Evolutionary conservation across 2,888 invertebrate genomes (phyloP), one percentile per base, ranked within the genome.

Genomic region (Coecobrya sp.): DNA sequence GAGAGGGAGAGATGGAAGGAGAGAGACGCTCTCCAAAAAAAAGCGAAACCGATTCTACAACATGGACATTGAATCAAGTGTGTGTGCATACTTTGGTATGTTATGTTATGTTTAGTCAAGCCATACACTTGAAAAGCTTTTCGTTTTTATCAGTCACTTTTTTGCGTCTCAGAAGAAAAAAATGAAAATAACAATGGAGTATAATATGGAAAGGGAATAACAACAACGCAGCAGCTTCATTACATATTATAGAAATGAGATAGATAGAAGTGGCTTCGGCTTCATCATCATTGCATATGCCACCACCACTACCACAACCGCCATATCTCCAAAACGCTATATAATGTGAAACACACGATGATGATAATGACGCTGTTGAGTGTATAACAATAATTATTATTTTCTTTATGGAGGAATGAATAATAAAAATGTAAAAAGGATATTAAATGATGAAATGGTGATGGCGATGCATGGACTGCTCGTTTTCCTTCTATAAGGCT

Each of bases 401-500:
- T 81, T 81, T 55, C 81, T 81, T 52, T 22, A 55, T 55, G 81
- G 52, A n/a, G 81, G 55, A 55, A 52, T 81, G 79, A 79, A 52
- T 81, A 19, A 62, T 62, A n/a, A 55, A 36, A 45, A 76, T 42
- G 36, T n/a, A 52, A 49, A 79, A 52, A 16, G 13, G 13, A n/a
- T 16, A 52, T 49, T 13, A 79, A 79, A 27, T 52, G 79, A 52
- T 52, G 52, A 25, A 4, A 22, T 10, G 45, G 11, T 76, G 13
- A 27, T 22, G 13, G n/a, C 22, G 16, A 10, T 16, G 49, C n/a
- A 25, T 76, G 76, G 49, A 76, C 25, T 76, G 36, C 49, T 81
- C 25, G 13, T n/a, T n/a, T n/a, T n/a, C n/a, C n/a, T n/a, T n/a
- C n/a, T n/a, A n/a, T n/a, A 22, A 25, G 27, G 25, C 52, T 27